Percentiles rank a stretch among this genome's conserved stretches.
phyloP scores from a whole-genome alignment of 1,140 invertebrate genomes.

The Drosophila arawakana region DNA sequence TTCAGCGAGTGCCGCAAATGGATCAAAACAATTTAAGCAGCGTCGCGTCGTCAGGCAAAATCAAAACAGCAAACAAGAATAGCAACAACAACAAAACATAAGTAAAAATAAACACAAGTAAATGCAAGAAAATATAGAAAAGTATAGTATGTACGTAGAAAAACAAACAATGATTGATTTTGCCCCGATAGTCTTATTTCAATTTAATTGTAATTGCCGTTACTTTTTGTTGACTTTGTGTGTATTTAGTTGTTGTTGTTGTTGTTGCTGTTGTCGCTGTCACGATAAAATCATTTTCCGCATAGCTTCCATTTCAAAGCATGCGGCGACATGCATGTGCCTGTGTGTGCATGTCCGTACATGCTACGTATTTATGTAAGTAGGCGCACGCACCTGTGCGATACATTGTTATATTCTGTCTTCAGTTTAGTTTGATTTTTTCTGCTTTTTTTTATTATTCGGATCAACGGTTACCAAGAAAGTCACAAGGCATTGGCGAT shows the following conservation, averaged over 20 bases:
- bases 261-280: constrained; percentile 6
- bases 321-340: constrained; percentile 14
- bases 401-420: constrained; percentile 5
- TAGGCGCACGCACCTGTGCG: constrained; percentile 31
- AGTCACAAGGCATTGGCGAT: constrained; percentile 51
- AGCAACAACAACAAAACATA: constrained; percentile 1
- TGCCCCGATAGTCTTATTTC: constrained; percentile 27
- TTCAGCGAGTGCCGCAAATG: constrained; percentile 27
- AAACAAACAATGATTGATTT: constrained; percentile 17
- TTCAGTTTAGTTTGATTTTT: neutral
- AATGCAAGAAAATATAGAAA: constrained; percentile 9
- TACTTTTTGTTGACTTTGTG: neutral
- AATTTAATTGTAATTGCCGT: constrained; percentile 25
- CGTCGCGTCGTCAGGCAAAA: neutral
- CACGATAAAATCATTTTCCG: constrained; percentile 41
- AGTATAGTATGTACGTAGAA: neutral
- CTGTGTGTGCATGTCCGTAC: constrained; percentile 1
- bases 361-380: neutral
- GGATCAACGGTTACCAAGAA: constrained; percentile 45
- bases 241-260: neutral
- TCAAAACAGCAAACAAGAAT: constrained; percentile 32
- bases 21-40: constrained; percentile 46
- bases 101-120: constrained; percentile 21
- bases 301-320: constrained; percentile 26
- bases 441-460: neutral